Percentiles rank a stretch among this genome's conserved stretches.
Evolutionary conservation across 1,140 invertebrate species (phyloP).

Genomic region (Bombus consobrinus): DNA sequence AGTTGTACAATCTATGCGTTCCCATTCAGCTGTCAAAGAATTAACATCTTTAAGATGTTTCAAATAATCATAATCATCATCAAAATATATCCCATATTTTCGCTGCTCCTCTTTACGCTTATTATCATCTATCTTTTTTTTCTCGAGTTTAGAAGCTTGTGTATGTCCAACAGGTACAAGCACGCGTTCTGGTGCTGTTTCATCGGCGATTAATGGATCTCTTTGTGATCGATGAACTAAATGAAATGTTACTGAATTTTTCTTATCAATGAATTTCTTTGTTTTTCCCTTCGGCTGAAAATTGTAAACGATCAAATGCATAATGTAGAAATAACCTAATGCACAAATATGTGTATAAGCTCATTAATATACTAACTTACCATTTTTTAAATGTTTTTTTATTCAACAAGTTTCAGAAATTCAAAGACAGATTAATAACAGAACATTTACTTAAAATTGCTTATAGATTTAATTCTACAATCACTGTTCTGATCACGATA

Average conservation of each 20-base stretch:
- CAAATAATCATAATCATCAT: conserved; percentile 98
- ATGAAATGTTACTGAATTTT: conserved; percentile 95
- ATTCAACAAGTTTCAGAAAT: background rate
- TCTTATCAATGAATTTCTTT: conserved; percentile 96
- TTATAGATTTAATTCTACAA: background rate
- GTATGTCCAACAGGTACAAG: conserved; percentile 85
- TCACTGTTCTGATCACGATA: background rate
- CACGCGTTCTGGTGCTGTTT: conserved; percentile 93
- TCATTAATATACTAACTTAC: conserved; percentile 21
- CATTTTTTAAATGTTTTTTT: conserved; percentile 34
- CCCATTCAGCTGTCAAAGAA: conserved; percentile 79
- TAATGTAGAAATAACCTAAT: conserved; percentile 22
- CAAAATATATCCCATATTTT: conserved; percentile 97
- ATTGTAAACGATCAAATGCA: background rate
- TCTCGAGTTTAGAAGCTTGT: conserved; percentile 61
- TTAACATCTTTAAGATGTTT: conserved; percentile 93
- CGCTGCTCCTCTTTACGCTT: conserved; percentile 89
- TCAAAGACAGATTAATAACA: background rate
- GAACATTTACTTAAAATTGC: background rate
- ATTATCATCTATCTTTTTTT: conserved; percentile 75
- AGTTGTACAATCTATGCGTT: conserved; percentile 70
- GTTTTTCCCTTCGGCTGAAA: conserved; percentile 87
- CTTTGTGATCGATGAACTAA: conserved; percentile 95
- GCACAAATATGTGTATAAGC: background rate
- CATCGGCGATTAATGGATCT: conserved; percentile 94